Conservation (phyloP, 2,113 vertebrate species). For the Phodopus roborovskii region DNA sequence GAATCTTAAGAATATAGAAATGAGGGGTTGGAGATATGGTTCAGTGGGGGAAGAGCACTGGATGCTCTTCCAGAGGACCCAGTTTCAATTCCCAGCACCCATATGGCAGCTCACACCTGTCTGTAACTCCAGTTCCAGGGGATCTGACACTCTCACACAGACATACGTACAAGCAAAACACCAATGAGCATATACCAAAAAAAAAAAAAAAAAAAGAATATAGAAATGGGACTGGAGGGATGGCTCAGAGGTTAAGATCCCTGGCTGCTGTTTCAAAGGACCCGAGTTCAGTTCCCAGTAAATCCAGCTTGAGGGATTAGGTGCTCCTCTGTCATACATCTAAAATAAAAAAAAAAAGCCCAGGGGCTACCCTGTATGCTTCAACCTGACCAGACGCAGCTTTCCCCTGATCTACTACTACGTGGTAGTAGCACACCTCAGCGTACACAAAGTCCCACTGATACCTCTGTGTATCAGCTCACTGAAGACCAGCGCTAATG, state of each 20-base stretch:
- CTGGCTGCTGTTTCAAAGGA: neutral
- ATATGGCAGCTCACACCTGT: neutral
- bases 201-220: too few species aligned
- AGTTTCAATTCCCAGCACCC: neutral
- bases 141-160: neutral
- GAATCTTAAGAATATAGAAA: neutral
- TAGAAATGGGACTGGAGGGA: neutral
- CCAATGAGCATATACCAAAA: neutral
- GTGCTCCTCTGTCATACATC: neutral
- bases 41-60: neutral
- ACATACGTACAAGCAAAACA: neutral
- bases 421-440: neutral
- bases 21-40: neutral
- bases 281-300: neutral
- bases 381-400: neutral
- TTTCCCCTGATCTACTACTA: neutral
- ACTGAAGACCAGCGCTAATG: neutral
- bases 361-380: neutral
- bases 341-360: neutral
- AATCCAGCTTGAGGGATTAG: neutral
- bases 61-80: neutral
- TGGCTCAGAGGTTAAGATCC: neutral
- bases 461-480: neutral
- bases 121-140: neutral
- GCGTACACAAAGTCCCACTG: neutral